Evolutionary conservation across 2,888 invertebrate genomes (phyloP), one percentile per base, ranked within the genome.

Genomic region (Pelosia muscerda): DNA sequence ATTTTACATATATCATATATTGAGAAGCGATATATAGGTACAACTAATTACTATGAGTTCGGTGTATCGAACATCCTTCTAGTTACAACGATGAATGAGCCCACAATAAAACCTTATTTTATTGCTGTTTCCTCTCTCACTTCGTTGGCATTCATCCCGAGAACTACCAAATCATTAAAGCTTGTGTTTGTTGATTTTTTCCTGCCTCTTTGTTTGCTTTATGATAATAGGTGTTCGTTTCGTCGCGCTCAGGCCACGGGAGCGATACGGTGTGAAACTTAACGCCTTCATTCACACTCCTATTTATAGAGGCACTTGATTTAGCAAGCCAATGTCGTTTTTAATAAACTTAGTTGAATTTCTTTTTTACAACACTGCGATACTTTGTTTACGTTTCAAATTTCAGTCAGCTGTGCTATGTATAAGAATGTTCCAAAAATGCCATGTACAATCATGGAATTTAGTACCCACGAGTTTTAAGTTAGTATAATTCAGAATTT

Each of bases 191-290:
- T 93, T 92, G 90, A 88, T 91, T 93, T 92, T 93, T 92, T 91
- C 87, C 76, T 85, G 85, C 85, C 77, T 90, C 88, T 90, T 92
- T 94, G 93, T 94, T 94, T 93, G 92, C 88, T 92, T 93, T 95
- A 93, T 94, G 95, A 94, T 94, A 94, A 94, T 93, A 91, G 92
- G 93, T 91, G 92, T 94, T 92, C 88, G 92, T 91, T 91, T 92
- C 89, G 88, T 87, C 87, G 88, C 86, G 86, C 84, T 81, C 82
- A 74, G 85, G 85, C 80, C 83, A 85, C 92, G 86, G 91, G 88
- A 90, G 90, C 89, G 90, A 90, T 88, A 86, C 82, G 89, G 94
- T 93, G 94, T 95, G 94, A 94, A 94, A 95, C 91, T 91, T 94
- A 87, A 94, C 95, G 92, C 94, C 93, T 93, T 89, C 87, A 90